These are phyloP conservation scores for Nemotelus nigrinus DNA, from an alignment of 2,888 invertebrate species.

Conservation along the genomic window DNA sequence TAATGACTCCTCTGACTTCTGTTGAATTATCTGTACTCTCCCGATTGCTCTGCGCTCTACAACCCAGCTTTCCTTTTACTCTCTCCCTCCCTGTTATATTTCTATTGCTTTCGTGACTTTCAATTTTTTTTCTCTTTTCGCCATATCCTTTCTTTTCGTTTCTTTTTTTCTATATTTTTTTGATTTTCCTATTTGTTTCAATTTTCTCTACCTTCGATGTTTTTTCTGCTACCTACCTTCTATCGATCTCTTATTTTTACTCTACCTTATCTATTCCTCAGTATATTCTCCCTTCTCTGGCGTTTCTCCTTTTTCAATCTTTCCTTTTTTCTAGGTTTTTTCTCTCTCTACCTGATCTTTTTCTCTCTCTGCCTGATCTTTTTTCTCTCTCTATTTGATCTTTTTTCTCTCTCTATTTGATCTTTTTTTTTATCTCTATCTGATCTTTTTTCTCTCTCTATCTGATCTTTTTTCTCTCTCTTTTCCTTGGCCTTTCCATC, in stretches of 20 bases:
- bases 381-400: background rate
- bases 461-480: background rate
- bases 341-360: background rate
- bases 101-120: too few species aligned
- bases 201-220: background rate
- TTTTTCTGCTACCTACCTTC: background rate
- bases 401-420: background rate
- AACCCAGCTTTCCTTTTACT: too few species aligned
- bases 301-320: background rate
- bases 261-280: background rate
- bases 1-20: too few species aligned
- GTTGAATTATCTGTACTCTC: too few species aligned
- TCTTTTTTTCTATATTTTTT: background rate
- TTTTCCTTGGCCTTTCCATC: background rate
- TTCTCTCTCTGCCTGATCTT: too few species aligned
- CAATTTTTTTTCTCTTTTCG: background rate
- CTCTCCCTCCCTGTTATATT: too few species aligned
- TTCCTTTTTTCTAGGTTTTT: background rate
- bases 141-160: background rate
- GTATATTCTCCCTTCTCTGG: background rate
- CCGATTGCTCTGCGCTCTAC: too few species aligned
- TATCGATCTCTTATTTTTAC: background rate
- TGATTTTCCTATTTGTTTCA: background rate
- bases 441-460: background rate
- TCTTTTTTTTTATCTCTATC: too few species aligned